A percentile compares a stretch with the other conserved stretches of the same genome.
Conservation (phyloP, 1,140 invertebrate species). For the Frieseomelitta varia region DNA sequence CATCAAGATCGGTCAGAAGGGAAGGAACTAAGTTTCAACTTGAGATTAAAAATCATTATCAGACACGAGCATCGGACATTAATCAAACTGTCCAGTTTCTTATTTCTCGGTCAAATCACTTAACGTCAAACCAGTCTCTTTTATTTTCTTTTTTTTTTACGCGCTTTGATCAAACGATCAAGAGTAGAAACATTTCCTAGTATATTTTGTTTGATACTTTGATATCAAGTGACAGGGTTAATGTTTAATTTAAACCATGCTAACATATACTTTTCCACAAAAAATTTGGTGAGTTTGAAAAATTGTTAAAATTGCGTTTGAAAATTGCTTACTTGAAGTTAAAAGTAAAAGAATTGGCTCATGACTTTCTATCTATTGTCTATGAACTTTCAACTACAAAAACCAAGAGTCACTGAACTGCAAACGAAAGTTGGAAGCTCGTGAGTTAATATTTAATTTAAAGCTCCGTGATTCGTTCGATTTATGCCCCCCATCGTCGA, state of each 20-base stretch:
- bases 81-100: neutral
- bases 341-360: too few relatives aligned
- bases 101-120: neutral
- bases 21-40: neutral
- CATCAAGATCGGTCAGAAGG: neutral
- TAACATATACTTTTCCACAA: neutral
- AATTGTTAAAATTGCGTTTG: too few relatives aligned
- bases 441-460: neutral
- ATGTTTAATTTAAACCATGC: neutral
- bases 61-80: neutral
- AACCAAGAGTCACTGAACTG: too few relatives aligned
- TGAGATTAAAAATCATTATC: neutral
- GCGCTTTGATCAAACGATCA: neutral
- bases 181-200: neutral
- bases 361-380: too few relatives aligned
- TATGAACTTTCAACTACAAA: too few relatives aligned
- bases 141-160: neutral
- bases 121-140: neutral
- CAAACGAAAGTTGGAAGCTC: too few relatives aligned
- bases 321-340: too few relatives aligned
- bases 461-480: neutral
- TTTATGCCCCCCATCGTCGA: neutral
- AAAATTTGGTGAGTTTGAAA: too few relatives aligned
- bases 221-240: too few relatives aligned
- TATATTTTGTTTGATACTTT: too few relatives aligned